These are phyloP conservation scores for Leucania comma DNA, from an alignment of 2,888 invertebrate genomes.

Conservation along the genomic window DNA sequence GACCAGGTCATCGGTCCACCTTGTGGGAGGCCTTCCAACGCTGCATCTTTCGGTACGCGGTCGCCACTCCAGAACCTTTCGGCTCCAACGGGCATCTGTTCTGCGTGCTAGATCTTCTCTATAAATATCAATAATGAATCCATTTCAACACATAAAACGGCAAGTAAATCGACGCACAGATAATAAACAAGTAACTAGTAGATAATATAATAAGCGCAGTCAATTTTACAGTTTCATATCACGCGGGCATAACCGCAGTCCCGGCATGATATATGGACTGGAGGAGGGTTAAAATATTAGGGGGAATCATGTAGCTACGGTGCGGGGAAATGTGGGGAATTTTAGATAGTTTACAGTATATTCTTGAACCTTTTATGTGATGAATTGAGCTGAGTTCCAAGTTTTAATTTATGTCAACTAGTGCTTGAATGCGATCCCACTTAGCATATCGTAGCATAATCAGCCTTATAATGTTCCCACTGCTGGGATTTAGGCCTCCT, in stretches of 20 bases:
- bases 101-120: no score
- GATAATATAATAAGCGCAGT: slow-evolving; percentile 54
- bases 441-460: no score
- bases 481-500: no score
- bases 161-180: neutral
- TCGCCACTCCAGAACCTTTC: no score
- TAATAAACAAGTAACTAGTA: slow-evolving; percentile 16
- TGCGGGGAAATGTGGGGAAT: slow-evolving; percentile 7
- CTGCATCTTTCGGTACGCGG: no score
- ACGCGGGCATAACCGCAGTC: slow-evolving; percentile 42
- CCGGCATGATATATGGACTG: slow-evolving; percentile 62
- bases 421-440: no score
- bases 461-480: no score
- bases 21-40: no score
- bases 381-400: slow-evolving; percentile 15
- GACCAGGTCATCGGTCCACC: no score
- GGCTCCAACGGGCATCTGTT: no score
- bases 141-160: neutral
- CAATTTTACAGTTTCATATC: slow-evolving; percentile 63
- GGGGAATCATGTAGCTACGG: slow-evolving; percentile 14
- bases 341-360: slow-evolving; percentile 22
- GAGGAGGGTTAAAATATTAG: slow-evolving; percentile 56
- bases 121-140: neutral
- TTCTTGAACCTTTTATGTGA: slow-evolving; percentile 14
- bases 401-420: no score